phyloP scores from a whole-genome alignment of 2,113 vertebrate species.

The Oxyruncus cristatus region DNA sequence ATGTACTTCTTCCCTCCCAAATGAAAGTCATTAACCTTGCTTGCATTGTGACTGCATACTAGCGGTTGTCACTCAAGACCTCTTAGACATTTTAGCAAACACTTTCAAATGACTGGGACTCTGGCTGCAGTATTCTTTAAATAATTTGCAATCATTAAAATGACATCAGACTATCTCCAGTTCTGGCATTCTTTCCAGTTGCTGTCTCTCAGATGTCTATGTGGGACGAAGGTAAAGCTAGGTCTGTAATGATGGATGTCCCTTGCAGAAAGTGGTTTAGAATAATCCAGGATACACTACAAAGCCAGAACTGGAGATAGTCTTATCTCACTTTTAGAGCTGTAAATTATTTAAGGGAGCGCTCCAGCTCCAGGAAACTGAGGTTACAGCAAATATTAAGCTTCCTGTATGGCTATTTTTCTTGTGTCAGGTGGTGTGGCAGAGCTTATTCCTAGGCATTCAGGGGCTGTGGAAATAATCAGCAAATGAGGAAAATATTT shows the following conservation, averaged over 20 bases:
- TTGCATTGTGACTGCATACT: neutral
- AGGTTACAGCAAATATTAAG: constrained; percentile 62
- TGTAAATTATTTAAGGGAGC: constrained; percentile 64
- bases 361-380: constrained; percentile 56
- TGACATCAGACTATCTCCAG: constrained; percentile 52
- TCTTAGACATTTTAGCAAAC: constrained; percentile 25
- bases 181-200: constrained; percentile 26
- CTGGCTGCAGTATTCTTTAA: constrained; percentile 14
- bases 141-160: constrained; percentile 55
- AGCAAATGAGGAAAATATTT: constrained; percentile 47
- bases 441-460: constrained; percentile 46
- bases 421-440: constrained; percentile 47
- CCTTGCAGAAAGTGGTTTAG: constrained; percentile 37
- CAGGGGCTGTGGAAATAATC: constrained; percentile 31
- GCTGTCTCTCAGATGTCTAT: constrained; percentile 23
- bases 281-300: neutral
- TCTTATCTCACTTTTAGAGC: constrained; percentile 61
- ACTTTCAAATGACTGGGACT: neutral
- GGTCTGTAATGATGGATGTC: constrained; percentile 52
- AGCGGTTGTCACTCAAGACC: neutral
- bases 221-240: constrained; percentile 46
- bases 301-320: constrained; percentile 32
- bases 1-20: neutral
- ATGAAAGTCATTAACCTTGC: constrained; percentile 13
- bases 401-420: constrained; percentile 63